These are phyloP conservation scores for Eutrigla gurnardus DNA, from an alignment of 2,797 vertebrate species.

Conservation along the genomic window DNA sequence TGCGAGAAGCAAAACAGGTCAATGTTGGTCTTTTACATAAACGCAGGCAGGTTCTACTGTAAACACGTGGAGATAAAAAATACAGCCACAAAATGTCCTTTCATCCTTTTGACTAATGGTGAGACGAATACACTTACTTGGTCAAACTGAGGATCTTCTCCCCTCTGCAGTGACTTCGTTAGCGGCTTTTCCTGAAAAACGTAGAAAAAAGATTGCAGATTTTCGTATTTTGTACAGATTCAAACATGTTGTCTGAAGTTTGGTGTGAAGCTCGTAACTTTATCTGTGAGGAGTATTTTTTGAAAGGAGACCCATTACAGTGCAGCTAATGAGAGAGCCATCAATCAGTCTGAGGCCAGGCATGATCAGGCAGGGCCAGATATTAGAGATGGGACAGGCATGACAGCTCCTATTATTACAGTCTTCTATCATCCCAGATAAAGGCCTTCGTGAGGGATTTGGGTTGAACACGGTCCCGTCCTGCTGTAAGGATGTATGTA, in stretches of 20 bases:
- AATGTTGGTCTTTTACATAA: background rate
- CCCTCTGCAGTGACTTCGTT: conserved; percentile 95
- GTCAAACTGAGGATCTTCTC: conserved; percentile 98
- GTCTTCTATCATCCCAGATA: conserved; percentile 66
- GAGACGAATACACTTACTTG: conserved; percentile 86
- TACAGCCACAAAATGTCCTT: background rate
- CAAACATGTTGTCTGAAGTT: conserved; percentile 9
- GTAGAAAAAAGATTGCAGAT: conserved; percentile 29
- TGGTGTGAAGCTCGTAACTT: conserved; percentile 31
- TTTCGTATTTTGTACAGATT: conserved; percentile 14
- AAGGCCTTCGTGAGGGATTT: conserved; percentile 43
- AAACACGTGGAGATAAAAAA: background rate
- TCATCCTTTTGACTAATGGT: background rate
- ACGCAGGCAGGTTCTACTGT: background rate
- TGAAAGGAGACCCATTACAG: conserved; percentile 53
- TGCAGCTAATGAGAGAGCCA: conserved; percentile 59
- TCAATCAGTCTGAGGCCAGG: conserved; percentile 62
- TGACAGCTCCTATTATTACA: conserved; percentile 66
- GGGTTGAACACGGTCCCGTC: conserved; percentile 19
- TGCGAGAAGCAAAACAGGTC: conserved; percentile 2
- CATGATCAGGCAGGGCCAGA: conserved; percentile 50
- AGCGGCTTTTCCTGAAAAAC: conserved; percentile 93
- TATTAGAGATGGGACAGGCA: conserved; percentile 62
- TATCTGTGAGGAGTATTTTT: conserved; percentile 47
- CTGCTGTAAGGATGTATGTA: conserved; percentile 10